Conservation (phyloP, 64 coral and sea anemone species). For the Stylophora pistillata region DNA sequence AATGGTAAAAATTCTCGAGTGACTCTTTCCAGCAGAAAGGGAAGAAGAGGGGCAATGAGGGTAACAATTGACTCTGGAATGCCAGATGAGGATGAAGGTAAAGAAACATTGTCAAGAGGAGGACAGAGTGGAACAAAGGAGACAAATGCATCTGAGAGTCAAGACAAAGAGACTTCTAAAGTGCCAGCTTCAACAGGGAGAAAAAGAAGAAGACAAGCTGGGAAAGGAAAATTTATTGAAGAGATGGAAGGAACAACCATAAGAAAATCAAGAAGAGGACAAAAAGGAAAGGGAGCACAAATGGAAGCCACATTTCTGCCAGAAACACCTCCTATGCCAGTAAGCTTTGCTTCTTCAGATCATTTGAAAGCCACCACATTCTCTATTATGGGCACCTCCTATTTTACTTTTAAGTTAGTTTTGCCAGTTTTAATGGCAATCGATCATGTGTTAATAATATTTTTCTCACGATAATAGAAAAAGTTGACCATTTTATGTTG, state of each 20-base stretch:
- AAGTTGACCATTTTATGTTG: too few species aligned
- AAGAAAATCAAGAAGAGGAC: slow-evolving; percentile 16
- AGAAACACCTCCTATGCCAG: neutral
- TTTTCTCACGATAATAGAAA: too few species aligned
- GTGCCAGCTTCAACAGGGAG: neutral
- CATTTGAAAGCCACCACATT: too few species aligned
- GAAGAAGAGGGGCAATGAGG: slow-evolving; percentile 21
- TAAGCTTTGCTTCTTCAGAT: neutral
- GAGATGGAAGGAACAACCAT: slow-evolving; percentile 2
- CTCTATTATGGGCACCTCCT: too few species aligned
- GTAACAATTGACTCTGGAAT: neutral
- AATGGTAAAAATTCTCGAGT: neutral
- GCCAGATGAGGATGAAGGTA: slow-evolving; percentile 3
- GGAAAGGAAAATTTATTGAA: neutral
- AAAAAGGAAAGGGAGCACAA: neutral
- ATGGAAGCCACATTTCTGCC: neutral
- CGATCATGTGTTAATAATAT: too few species aligned
- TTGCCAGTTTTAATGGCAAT: too few species aligned
- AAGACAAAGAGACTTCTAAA: neutral
- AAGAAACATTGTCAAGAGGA: neutral
- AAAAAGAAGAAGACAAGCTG: neutral
- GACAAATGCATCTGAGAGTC: neutral
- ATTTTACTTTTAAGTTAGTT: too few species aligned
- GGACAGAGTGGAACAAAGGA: neutral
- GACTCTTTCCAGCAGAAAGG: neutral